Percentiles rank a stretch among this genome's conserved stretches.
Conservation (phyloP, 1,140 invertebrate genomes). For the Drosophila bifasciata region DNA sequence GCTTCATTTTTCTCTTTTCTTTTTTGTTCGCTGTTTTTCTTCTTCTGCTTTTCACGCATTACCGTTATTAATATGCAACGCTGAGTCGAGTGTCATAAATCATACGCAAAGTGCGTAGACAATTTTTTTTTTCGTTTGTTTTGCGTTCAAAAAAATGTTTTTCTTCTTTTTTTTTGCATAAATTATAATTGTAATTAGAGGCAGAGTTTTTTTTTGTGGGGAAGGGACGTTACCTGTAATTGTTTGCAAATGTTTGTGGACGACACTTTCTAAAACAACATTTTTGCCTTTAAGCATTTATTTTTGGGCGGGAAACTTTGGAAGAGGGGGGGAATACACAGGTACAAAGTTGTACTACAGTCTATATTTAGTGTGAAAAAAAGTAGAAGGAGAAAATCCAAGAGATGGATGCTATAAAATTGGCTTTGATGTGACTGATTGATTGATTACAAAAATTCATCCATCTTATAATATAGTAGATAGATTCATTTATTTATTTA, state of each 20-base stretch:
- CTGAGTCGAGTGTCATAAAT: constrained; percentile 62
- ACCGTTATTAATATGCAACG: constrained; percentile 75
- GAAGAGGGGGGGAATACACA: constrained; percentile 4
- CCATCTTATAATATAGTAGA: no score
- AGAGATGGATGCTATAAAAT: no score
- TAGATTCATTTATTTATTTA: neutral
- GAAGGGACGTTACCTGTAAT: constrained; percentile 32
- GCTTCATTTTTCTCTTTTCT: constrained; percentile 5
- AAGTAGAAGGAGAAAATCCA: neutral
- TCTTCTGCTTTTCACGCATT: constrained; percentile 34
- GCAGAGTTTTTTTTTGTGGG: constrained; percentile 7
- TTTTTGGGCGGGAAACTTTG: neutral
- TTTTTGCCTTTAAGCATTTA: constrained; percentile 37
- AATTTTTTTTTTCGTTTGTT: constrained; percentile 39
- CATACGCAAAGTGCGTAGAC: constrained; percentile 73
- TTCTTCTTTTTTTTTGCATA: constrained; percentile 56
- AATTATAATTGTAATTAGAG: constrained; percentile 63
- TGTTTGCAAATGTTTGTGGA: constrained; percentile 70
- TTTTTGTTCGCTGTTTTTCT: constrained; percentile 6
- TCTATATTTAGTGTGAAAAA: no score
- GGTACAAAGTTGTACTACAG: neutral
- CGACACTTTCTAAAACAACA: constrained; percentile 47
- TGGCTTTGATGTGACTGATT: no score
- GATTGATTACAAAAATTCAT: no score
- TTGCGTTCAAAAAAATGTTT: constrained; percentile 47